Conservation (phyloP, 2,888 invertebrate genomes). For the Agrilus biguttatus region DNA sequence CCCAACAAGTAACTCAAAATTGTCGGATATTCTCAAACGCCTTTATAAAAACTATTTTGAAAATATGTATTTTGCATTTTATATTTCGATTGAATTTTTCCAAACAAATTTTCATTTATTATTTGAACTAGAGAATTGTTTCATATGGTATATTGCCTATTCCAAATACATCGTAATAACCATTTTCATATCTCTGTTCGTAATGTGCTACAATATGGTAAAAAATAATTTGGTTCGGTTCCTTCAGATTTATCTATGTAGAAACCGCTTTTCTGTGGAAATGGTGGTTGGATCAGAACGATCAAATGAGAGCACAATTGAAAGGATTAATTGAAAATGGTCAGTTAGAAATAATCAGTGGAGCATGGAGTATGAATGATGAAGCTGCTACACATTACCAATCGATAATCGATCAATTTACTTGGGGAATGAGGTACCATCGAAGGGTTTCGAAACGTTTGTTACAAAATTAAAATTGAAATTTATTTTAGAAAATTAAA, state of each 20-base stretch:
- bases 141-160: no score
- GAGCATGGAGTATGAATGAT: constrained; percentile 79
- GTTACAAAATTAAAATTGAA: not conserved
- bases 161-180: no score
- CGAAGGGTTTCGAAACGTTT: not conserved
- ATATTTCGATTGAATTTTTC: no score
- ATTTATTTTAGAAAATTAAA: constrained; percentile 29
- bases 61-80: no score
- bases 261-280: constrained; percentile 78
- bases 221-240: no score
- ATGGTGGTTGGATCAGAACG: constrained; percentile 63
- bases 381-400: constrained; percentile 59
- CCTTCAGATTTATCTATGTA: constrained; percentile 72
- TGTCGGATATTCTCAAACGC: no score
- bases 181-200: no score
- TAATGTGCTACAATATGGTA: no score
- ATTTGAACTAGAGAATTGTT: no score
- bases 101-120: no score
- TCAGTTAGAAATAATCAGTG: constrained; percentile 61
- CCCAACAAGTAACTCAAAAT: no score
- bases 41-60: no score
- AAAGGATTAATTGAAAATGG: constrained; percentile 54
- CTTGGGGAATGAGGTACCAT: constrained; percentile 52
- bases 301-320: constrained; percentile 42
- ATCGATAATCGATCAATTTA: constrained; percentile 59